Evolutionary conservation across 2,113 vertebrate species (phyloP), one percentile per base, ranked within the genome.

Genomic region (Willisornis vidua): DNA sequence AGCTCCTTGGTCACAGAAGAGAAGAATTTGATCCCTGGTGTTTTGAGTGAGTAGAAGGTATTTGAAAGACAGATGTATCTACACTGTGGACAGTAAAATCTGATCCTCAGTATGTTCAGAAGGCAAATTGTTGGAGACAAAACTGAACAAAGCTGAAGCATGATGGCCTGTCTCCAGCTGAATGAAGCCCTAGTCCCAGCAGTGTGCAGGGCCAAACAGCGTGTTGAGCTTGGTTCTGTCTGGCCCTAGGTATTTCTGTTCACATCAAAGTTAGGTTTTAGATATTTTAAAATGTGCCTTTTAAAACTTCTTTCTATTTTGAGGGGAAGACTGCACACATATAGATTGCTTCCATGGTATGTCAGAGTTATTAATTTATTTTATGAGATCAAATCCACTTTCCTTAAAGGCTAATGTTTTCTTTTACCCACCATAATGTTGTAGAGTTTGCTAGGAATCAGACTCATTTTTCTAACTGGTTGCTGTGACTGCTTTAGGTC

Each of bases 131-230:
- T 24, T 48, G 55, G 37, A 80, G 19, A 65, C 6, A 4, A 87
- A 73, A 37, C 26, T 8, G 25, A 14, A 29, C 16, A 46, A 74
- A 77, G 14, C 1, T 35, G 59, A 74, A 80, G 37, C 12, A 33
- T 0, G 1, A 13, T 51, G 39, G 26, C 20, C 37, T 14, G 9
- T 45, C 41, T 91, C 28, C 28, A 33, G 15, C 0, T 4, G 1
- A 12, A 70, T 48, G 39, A 75, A 93, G 31, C 10, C 37, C 35
- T 24, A 29, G 9, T 37, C 71, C 18, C n/a, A 48, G 35, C 43
- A 66, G 12, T 0, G 0, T 18, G 9, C 12, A 41, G 26, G 16
- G 6, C 45, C 0, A 6, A 85, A 58, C 39, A 43, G 13, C 1
- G 0, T 43, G 10, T 46, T 62, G 46, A 66, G 22, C 18, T 65